These are phyloP conservation scores for Venusia cambrica DNA, from an alignment of 2,888 invertebrate species.

Conservation along the genomic window DNA sequence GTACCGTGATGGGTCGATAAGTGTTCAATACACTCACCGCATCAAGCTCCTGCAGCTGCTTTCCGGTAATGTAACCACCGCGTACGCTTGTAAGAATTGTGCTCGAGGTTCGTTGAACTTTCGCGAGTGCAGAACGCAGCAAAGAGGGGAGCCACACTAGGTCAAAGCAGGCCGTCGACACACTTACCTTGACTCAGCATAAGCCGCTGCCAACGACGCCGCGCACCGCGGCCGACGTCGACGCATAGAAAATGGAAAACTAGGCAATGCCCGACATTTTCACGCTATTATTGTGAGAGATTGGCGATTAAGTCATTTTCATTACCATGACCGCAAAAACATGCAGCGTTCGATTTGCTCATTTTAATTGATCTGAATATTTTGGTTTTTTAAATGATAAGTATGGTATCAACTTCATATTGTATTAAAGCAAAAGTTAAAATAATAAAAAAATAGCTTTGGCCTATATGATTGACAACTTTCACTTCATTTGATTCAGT, in stretches of 20 bases:
- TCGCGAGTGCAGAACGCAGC: conserved; percentile 75
- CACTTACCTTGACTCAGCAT: conserved; percentile 79
- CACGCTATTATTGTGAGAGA: conserved; percentile 26
- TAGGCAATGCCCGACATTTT: conserved; percentile 46
- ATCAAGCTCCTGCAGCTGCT: conserved; percentile 60
- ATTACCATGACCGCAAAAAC: conserved; percentile 10
- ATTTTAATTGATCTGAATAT: no score
- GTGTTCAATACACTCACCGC: conserved; percentile 17
- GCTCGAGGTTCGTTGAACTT: conserved; percentile 76
- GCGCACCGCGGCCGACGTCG: conserved; percentile 41
- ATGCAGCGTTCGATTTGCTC: no score
- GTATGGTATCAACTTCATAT: no score
- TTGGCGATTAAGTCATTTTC: conserved; percentile 21
- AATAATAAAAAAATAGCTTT: no score
- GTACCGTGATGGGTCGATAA: conserved; percentile 2
- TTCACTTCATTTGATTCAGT: conserved; percentile 11
- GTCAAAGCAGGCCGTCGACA: conserved; percentile 78
- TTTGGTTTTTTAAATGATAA: no score
- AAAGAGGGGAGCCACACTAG: conserved; percentile 74
- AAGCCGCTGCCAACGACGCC: conserved; percentile 42
- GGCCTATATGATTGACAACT: conserved; percentile 11
- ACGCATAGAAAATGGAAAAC: conserved; percentile 72
- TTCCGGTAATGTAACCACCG: conserved; percentile 79
- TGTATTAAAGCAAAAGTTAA: background rate
- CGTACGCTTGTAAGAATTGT: conserved; percentile 76